A percentile compares a stretch with the other conserved stretches of the same genome.
Conservation (phyloP, 2,888 invertebrate genomes). For the Drosophila ustulata region DNA sequence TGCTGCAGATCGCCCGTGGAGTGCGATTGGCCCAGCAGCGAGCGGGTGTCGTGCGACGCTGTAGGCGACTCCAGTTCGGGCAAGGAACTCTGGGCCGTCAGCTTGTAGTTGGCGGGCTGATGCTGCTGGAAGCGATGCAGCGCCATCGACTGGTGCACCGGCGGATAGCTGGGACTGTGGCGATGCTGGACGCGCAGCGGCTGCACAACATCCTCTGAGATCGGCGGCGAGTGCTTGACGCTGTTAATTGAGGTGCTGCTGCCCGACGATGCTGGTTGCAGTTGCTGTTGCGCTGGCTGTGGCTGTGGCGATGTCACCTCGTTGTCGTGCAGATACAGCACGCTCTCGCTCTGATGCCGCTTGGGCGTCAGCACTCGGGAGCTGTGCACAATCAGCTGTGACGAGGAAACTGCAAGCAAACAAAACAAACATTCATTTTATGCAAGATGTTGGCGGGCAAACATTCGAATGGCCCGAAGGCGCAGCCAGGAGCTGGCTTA, state of each 20-base stretch:
- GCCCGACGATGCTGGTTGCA: constrained; percentile 40
- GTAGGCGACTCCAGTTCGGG: constrained; percentile 54
- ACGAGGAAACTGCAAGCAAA: constrained; percentile 83
- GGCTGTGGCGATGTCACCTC: constrained; percentile 58
- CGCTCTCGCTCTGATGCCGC: constrained; percentile 91
- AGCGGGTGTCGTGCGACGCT: constrained; percentile 31
- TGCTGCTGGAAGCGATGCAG: constrained; percentile 76
- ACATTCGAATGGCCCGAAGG: constrained; percentile 46
- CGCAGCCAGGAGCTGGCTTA: constrained; percentile 53
- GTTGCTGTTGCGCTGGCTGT: constrained; percentile 19
- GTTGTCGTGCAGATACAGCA: constrained; percentile 88
- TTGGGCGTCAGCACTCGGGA: constrained; percentile 91
- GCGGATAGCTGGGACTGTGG: constrained; percentile 83
- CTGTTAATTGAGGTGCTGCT: constrained; percentile 20
- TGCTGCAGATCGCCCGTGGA: constrained; percentile 72
- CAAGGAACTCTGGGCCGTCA: constrained; percentile 75
- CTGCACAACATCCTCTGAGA: constrained; percentile 61
- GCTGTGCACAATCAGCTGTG: constrained; percentile 91
- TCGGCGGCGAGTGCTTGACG: constrained; percentile 37
- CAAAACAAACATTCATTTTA: constrained; percentile 2
- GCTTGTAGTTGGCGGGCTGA: constrained; percentile 51
- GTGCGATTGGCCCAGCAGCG: constrained; percentile 58
- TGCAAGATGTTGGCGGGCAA: background rate
- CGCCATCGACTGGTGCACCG: constrained; percentile 75
- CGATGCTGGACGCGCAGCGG: constrained; percentile 75